phyloP scores from a whole-genome alignment of 2,888 invertebrate genomes.

The Microctonus hyperodae region DNA sequence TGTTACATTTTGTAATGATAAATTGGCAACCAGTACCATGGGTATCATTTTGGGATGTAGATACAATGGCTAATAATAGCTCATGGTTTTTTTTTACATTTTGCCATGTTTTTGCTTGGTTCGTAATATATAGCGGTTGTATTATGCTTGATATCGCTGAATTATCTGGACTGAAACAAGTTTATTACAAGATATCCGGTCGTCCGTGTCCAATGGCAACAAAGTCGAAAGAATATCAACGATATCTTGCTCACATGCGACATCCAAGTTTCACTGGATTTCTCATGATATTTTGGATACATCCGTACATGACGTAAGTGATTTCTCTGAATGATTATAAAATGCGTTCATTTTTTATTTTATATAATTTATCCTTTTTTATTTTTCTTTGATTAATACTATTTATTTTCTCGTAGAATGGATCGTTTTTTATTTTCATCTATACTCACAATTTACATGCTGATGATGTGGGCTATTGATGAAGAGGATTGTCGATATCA shows the following conservation, averaged over 20 bases:
- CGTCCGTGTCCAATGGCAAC: slow-evolving; percentile 65
- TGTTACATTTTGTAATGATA: slow-evolving; percentile 63
- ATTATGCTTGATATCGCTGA: slow-evolving; percentile 71
- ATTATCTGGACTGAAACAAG: slow-evolving; percentile 69
- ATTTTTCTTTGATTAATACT: slow-evolving; percentile 8
- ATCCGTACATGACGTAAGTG: slow-evolving; percentile 68
- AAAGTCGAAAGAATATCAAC: slow-evolving; percentile 66
- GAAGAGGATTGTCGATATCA: slow-evolving; percentile 68
- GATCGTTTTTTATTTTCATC: slow-evolving; percentile 67
- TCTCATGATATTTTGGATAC: slow-evolving; percentile 67
- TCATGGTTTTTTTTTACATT: slow-evolving; percentile 65
- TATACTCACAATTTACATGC: slow-evolving; percentile 68
- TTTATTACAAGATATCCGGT: slow-evolving; percentile 67
- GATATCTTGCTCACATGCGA: slow-evolving; percentile 68
- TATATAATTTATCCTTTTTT: background rate
- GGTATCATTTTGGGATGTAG: slow-evolving; percentile 67
- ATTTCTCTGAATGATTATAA: too few relatives aligned
- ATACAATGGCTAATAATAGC: slow-evolving; percentile 61
- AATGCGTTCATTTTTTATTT: background rate
- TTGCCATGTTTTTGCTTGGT: slow-evolving; percentile 67
- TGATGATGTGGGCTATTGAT: slow-evolving; percentile 70
- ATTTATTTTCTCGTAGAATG: slow-evolving; percentile 59
- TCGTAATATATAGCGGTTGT: slow-evolving; percentile 69
- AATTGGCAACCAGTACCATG: slow-evolving; percentile 66
- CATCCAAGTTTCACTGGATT: slow-evolving; percentile 72